A percentile compares a stretch with the other conserved stretches of the same genome.
Evolutionary conservation across 1,140 invertebrate species (phyloP).

Genomic region (Antheraea mylitta): DNA sequence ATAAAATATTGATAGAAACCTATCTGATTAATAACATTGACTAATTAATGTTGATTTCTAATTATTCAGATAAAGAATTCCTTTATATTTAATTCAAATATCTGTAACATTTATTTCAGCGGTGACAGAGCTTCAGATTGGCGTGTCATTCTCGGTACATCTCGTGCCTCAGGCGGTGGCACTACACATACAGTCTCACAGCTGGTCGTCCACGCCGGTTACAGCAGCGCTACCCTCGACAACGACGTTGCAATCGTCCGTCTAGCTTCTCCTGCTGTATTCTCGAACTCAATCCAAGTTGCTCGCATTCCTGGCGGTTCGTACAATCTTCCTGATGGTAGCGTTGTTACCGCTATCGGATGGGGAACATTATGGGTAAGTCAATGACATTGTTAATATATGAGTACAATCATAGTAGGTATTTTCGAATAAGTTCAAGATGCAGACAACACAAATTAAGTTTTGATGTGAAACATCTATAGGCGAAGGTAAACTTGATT

Average conservation of each 20-base stretch:
- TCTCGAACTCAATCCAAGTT: slow-evolving; percentile 28
- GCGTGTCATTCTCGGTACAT: slow-evolving; percentile 44
- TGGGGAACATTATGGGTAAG: slow-evolving; percentile 78
- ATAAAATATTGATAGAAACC: neutral
- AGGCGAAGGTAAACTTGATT: too few species aligned
- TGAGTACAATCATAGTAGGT: too few species aligned
- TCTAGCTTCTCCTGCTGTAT: slow-evolving; percentile 40
- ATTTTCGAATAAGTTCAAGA: too few species aligned
- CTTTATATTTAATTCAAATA: neutral
- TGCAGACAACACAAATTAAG: too few species aligned
- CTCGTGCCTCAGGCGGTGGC: slow-evolving; percentile 57
- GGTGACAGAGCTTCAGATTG: slow-evolving; percentile 29
- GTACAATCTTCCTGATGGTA: slow-evolving; percentile 45
- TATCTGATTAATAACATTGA: neutral
- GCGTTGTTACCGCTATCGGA: slow-evolving; percentile 73
- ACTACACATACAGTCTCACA: slow-evolving; percentile 48
- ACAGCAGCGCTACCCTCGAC: slow-evolving; percentile 61
- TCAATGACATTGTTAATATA: slow-evolving; percentile 5
- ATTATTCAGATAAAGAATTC: neutral
- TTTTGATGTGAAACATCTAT: too few species aligned
- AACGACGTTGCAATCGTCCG: slow-evolving; percentile 81
- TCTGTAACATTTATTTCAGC: slow-evolving; percentile 17
- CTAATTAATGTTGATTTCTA: neutral
- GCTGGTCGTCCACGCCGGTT: slow-evolving; percentile 73
- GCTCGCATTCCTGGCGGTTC: slow-evolving; percentile 37